Base-by-base conservation (phyloP, 2,113 vertebrate genomes). In the Nerophis ophidion region DNA sequence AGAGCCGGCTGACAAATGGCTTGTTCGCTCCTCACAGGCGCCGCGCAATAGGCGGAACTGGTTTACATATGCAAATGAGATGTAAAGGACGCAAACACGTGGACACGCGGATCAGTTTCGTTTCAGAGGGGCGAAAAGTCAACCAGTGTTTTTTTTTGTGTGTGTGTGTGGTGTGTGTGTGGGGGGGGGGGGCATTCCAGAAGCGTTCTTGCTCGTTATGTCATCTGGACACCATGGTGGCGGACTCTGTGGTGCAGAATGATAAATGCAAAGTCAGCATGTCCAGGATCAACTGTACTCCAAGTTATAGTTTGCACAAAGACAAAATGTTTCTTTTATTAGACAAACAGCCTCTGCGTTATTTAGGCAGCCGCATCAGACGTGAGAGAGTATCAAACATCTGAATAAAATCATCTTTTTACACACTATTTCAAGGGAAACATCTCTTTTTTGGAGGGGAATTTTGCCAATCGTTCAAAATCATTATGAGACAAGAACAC, bases 1-100 rank as follows among this genome's bases (percentile, higher is more conserved):
- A 36, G 2, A 2, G 6, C 3, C 8, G 51, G 11, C 68, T 11
- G 84, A 75, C 89, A 10, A 91, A 90, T 90, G 56, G 52, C 55
- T n/a, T 5, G 33, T n/a, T 7, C 50, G 34, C n/a, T 49, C 16
- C 16, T 63, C 50, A 62, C 65, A 51, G 72, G 71, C 6, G 70
- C 76, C 63, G 50, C 36, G 72, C 69, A 68, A 91, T 91, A 84
- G 90, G 90, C 70, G 74, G 63, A 71, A 40, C 10, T n/a, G 15
- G 60, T 81, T 84, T 87, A 68, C 80, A 90, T 90, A 91, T 88
- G 84, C 73, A 89, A 88, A 90, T 74, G 4, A 72, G 35, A 91
- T 90, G 89, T 65, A 90, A 89, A 91, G 88, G 62, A 68, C 67
- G 78, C 77, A 87, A 87, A 81, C 90, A 91, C 90, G 90, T 91